Evolutionary conservation across 2,797 vertebrate species (phyloP), one percentile per base, ranked within the genome.

Genomic region (Botia almorhae): DNA sequence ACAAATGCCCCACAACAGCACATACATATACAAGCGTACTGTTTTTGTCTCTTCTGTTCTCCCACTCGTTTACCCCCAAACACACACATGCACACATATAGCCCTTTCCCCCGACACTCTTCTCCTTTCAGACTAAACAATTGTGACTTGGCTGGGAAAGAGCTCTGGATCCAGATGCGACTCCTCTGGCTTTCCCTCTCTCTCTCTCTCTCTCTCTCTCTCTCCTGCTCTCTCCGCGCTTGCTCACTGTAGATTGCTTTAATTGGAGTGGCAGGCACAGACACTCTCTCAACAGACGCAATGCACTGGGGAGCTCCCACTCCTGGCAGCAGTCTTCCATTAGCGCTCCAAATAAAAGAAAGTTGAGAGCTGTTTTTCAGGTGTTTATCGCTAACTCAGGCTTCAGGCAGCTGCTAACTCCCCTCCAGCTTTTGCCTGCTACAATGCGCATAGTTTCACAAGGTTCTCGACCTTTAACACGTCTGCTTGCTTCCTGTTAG

Each of bases 41-140:
- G 33, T 76, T 58, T 61, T 72, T 71, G 43, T 26, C 19, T 77
- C 70, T 74, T 33, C 33, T 63, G 19, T 74, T 71, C 78, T 39
- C 0, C 4, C 14, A 68, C 65, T 83, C 67, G 2, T 63, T 80
- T 56, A 64, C 70, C 43, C 74, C 56, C 50, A 36, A 6, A 53
- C 39, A 68, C 73, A 63, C 70, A 72, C 29, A 39, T 55, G 58
- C 65, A 58, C 56, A 58, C 50, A 19, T 23, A 23, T 26, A 61
- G 39, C 12, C 33, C 56, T 51, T 73, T 74, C 72, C 70, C 75
- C 80, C 19, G 72, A 84, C 85, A 84, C 65, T 82, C 64, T 80
- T 69, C 77, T 80, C 78, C 91, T 92, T 93, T 92, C 92, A 99
- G 97, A 98, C 96, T 98, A 98, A 98, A 98, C 96, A 98, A 96